A percentile compares a stretch with the other conserved stretches of the same genome.
Evolutionary conservation across 2,113 vertebrate species (phyloP).

Genomic region (Salvelinus fontinalis): DNA sequence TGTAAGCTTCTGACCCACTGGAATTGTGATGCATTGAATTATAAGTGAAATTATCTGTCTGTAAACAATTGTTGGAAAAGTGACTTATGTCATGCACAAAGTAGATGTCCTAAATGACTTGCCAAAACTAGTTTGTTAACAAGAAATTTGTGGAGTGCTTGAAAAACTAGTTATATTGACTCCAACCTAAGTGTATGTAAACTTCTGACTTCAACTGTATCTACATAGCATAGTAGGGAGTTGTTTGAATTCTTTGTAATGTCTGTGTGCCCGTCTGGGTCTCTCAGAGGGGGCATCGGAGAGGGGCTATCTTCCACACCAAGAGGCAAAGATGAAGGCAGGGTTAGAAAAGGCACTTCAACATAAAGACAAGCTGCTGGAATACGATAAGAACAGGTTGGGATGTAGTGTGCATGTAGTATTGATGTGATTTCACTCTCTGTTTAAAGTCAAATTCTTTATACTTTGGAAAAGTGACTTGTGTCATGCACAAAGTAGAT

Average conservation of each 20-base stretch:
- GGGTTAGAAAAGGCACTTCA: constrained; percentile 91
- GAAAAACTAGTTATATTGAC: constrained; percentile 54
- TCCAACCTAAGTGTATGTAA: constrained; percentile 87
- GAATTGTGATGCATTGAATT: too few species aligned
- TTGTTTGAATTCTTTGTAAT: neutral
- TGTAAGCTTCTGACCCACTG: too few species aligned
- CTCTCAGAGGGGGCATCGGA: constrained; percentile 68
- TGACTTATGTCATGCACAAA: too few species aligned
- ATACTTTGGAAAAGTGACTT: too few species aligned
- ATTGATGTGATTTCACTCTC: neutral
- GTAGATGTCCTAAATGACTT: too few species aligned
- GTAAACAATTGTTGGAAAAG: too few species aligned
- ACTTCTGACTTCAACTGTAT: too few species aligned
- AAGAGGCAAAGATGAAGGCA: constrained; percentile 81
- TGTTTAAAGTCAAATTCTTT: neutral
- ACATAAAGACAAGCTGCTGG: constrained; percentile 94
- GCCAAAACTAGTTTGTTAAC: too few species aligned
- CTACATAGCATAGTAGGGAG: neutral
- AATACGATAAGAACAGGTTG: constrained; percentile 93
- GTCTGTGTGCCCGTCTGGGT: neutral
- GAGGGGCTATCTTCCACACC: constrained; percentile 81
- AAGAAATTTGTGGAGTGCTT: too few species aligned
- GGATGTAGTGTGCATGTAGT: neutral
- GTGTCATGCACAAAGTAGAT: too few species aligned
- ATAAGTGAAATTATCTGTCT: too few species aligned